phyloP scores from a whole-genome alignment of 2,797 vertebrate species.

The Psittacula derbiana region DNA sequence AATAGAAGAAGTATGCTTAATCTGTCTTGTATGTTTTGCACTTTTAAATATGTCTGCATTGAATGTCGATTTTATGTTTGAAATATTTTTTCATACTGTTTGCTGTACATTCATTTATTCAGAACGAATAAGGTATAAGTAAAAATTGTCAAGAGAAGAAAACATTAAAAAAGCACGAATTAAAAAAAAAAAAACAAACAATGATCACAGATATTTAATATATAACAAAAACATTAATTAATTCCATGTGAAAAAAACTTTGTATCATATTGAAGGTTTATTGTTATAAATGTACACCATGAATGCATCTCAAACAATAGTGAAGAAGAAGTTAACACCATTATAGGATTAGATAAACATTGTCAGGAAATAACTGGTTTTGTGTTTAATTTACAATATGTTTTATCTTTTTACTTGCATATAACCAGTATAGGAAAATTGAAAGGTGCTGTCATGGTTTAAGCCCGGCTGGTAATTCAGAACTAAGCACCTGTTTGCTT shows the following conservation, averaged over 20 bases:
- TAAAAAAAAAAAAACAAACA: background rate
- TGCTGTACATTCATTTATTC: background rate
- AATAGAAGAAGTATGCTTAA: background rate
- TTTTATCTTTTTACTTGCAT: background rate
- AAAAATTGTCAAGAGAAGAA: background rate
- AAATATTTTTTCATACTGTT: background rate
- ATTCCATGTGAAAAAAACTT: background rate
- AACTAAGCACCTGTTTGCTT: no score
- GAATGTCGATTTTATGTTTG: background rate
- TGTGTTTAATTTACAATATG: background rate
- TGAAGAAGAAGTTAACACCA: background rate
- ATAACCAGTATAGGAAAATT: background rate
- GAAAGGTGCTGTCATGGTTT: background rate
- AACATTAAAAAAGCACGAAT: rapidly evolving
- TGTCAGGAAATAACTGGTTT: background rate
- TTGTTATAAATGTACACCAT: background rate
- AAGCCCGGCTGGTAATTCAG: no score
- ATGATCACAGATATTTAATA: background rate
- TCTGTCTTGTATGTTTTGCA: background rate
- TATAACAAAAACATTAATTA: background rate
- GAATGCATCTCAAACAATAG: background rate
- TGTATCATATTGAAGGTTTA: background rate
- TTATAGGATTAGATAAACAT: background rate
- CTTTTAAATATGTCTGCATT: background rate
- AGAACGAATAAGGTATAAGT: background rate